Percentiles rank a stretch among this genome's conserved stretches.
These are phyloP conservation scores for Catostylus mosaicus DNA, from an alignment of 30 jellyfish, hydroid and myxozoan species.

Conservation along the genomic window DNA sequence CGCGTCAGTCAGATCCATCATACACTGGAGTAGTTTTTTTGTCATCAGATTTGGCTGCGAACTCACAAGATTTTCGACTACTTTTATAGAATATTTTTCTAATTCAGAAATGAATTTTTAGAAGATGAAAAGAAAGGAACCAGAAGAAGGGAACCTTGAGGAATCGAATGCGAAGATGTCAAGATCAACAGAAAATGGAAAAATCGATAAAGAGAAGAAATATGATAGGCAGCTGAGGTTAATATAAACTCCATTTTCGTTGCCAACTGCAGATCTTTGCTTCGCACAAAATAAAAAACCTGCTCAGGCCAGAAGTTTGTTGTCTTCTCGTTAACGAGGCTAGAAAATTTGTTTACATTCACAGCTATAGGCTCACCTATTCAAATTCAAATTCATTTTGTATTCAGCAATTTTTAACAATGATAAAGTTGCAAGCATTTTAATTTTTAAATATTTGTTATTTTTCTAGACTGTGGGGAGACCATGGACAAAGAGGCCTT, in stretches of 20 bases:
- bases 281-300: too few relatives aligned
- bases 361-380: too few relatives aligned
- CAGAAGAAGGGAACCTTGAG: conserved; percentile 39
- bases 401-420: too few relatives aligned
- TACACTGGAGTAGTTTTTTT: too few relatives aligned
- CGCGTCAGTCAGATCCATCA: too few relatives aligned
- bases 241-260: neutral
- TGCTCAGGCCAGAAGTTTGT: too few relatives aligned
- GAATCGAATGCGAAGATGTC: conserved; percentile 74
- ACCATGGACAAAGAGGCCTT: conserved; percentile 86
- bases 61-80: neutral
- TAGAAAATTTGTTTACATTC: too few relatives aligned
- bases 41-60: neutral
- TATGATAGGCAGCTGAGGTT: conserved; percentile 92
- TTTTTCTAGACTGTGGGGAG: conserved; percentile 87
- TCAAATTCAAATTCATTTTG: too few relatives aligned
- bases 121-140: conserved; percentile 88
- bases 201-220: conserved; percentile 65
- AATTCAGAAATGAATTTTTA: conserved; percentile 39
- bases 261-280: too few relatives aligned
- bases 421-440: neutral
- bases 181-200: conserved; percentile 26
- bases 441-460: neutral
- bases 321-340: too few relatives aligned
- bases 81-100: neutral